Percentiles rank a stretch among this genome's conserved stretches.
phyloP scores from a whole-genome alignment of 2,113 vertebrate genomes.

The Megaptera novaeangliae region DNA sequence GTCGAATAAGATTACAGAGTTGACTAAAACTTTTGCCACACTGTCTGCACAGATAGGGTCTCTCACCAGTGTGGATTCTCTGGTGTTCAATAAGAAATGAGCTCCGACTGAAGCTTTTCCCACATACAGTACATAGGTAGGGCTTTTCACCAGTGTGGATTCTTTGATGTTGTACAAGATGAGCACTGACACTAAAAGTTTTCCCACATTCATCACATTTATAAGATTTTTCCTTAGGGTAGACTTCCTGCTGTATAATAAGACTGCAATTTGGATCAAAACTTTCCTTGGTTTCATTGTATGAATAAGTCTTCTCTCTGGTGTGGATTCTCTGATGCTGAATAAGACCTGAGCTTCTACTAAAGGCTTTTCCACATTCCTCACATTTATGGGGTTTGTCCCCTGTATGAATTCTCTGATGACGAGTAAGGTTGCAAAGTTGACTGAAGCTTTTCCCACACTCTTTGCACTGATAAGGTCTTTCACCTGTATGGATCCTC shows the following conservation, averaged over 20 bases:
- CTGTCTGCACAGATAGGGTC: slow-evolving; percentile 81
- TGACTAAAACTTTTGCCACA: slow-evolving; percentile 82
- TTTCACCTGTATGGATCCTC: slow-evolving; percentile 72
- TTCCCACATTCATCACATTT: slow-evolving; percentile 69
- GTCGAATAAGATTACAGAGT: slow-evolving; percentile 79
- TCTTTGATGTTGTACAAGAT: slow-evolving; percentile 74
- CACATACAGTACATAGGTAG: slow-evolving; percentile 69
- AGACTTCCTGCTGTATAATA: slow-evolving; percentile 80
- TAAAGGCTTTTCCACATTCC: slow-evolving; percentile 76
- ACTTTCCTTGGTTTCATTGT: slow-evolving; percentile 78
- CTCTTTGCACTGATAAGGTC: slow-evolving; percentile 70
- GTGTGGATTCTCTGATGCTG: slow-evolving; percentile 75
- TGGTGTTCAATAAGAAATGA: slow-evolving; percentile 75
- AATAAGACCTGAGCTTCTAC: slow-evolving; percentile 72
- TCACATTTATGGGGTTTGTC: slow-evolving; percentile 73
- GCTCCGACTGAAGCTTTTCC: slow-evolving; percentile 74
- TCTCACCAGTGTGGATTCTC: slow-evolving; percentile 88
- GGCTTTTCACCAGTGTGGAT: slow-evolving; percentile 74
- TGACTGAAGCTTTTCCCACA: slow-evolving; percentile 74
- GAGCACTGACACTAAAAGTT: slow-evolving; percentile 70
- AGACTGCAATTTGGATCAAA: slow-evolving; percentile 83
- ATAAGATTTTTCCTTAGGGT: slow-evolving; percentile 65
- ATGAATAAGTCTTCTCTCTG: slow-evolving; percentile 64
- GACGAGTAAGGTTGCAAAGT: slow-evolving; percentile 69
- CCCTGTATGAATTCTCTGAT: slow-evolving; percentile 74